Base-by-base conservation (phyloP, 2,888 invertebrate species). In the Aelia acuminata region DNA sequence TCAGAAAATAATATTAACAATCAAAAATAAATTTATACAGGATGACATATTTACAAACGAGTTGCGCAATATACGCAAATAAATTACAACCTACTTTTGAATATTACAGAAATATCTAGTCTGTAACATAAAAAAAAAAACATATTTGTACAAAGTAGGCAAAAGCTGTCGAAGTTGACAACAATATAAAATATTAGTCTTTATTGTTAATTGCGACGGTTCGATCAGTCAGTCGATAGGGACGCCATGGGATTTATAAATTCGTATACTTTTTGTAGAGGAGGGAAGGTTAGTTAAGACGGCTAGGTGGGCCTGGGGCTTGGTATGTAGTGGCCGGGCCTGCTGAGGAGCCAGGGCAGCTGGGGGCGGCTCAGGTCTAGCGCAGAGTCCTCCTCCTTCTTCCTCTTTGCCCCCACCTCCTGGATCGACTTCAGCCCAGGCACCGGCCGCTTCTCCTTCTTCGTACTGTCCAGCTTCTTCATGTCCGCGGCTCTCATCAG, bases 361-460 rank as follows among this genome's bases (percentile, higher is more conserved):
- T 85, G 89, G 43, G 89, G 88, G 18, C 87, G 63, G 84, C 89
- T 89, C 85, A 89, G 70, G 84, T 89, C 89, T 11, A 89, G 49
- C 18, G 88, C 89, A 0, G 87, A 70, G 7, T 90, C 90, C 3
- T 89, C 89, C 18, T 88, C 87, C n/a, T 90, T 90, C 53, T 89
- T 89, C 47, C 89, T 88, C 57, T 89, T 88, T 5, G 86, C 87
- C 26, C 89, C 89, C 7, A 90, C 90, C 22, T 90, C 90, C 48
- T 90, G 90, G 53, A 90, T 90, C 18, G 90, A 89, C 88, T 90
- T 90, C 35, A 90, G 88, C 20, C 89, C 90, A n/a, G 90, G 90
- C 8, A 90, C 86, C 10, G 90, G 90, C 35, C 90, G 70, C 47
- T 90, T 90, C 39, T 84, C 85, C 22, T 70, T 75, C 57, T 88